Conservation (phyloP, 2,888 invertebrate species). For the Rhagonycha fulva region DNA sequence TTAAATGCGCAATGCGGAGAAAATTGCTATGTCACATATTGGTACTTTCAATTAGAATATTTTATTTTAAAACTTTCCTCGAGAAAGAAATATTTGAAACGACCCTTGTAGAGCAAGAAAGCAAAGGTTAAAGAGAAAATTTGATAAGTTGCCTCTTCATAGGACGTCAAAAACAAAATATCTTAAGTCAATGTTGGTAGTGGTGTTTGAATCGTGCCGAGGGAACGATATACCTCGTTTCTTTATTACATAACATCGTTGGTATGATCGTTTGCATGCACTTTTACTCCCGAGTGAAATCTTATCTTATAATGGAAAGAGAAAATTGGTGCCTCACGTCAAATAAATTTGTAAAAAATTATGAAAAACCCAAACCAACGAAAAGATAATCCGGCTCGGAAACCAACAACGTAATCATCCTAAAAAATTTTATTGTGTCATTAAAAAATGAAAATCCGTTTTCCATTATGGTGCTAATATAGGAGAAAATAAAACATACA, state of each 20-base stretch:
- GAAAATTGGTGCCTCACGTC: conserved; percentile 11
- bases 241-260: conserved; percentile 39
- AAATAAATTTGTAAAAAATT: not conserved
- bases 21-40: not conserved
- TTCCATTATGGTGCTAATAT: not conserved
- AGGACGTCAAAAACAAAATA: conserved; percentile 26
- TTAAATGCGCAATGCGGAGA: conserved; percentile 12
- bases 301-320: conserved; percentile 38
- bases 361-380: not conserved
- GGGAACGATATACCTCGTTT: conserved; percentile 40
- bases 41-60: not conserved
- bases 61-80: too few relatives aligned
- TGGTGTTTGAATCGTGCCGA: conserved; percentile 34
- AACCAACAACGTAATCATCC: not conserved
- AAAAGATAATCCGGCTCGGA: not conserved
- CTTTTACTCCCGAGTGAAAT: conserved; percentile 39
- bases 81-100: not conserved
- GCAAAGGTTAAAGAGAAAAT: not conserved
- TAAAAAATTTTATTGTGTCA: not conserved
- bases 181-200: conserved; percentile 24
- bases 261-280: conserved; percentile 41
- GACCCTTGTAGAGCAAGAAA: not conserved
- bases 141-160: not conserved
- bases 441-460: not conserved
- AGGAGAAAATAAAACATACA: not conserved